Evolutionary conservation across 2,113 vertebrate genomes (phyloP).

Genomic region (Nothoprocta perdicaria): DNA sequence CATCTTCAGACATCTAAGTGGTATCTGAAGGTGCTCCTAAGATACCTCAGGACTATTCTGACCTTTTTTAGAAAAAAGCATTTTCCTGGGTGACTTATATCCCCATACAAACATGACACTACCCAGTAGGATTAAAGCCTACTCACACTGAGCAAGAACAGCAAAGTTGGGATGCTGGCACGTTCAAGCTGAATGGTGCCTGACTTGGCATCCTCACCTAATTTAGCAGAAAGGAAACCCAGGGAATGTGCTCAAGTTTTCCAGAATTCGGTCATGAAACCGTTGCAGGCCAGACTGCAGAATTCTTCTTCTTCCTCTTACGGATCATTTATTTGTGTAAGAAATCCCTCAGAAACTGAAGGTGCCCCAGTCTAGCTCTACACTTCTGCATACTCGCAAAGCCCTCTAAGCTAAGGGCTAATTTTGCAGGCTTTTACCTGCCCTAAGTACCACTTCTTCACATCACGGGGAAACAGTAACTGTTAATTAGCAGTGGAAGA

Average conservation of each 20-base stretch:
- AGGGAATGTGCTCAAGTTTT: background rate
- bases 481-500: background rate
- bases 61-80: background rate
- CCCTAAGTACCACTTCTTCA: conserved; percentile 3
- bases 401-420: background rate
- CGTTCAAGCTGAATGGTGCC: background rate
- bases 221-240: conserved; percentile 5
- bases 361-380: background rate
- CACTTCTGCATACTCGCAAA: background rate
- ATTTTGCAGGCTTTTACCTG: conserved; percentile 25
- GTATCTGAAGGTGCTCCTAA: background rate
- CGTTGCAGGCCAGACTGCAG: background rate
- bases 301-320: background rate
- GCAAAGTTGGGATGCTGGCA: rapidly evolving
- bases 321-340: background rate
- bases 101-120: background rate
- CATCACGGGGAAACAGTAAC: background rate
- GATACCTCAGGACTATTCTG: background rate
- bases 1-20: background rate
- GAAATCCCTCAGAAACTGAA: background rate
- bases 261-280: background rate
- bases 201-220: background rate
- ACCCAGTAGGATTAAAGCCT: background rate
- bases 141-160: background rate
- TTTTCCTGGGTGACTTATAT: background rate